Base-by-base conservation (phyloP, 2,888 invertebrate species). In the Polyploca ridens region DNA sequence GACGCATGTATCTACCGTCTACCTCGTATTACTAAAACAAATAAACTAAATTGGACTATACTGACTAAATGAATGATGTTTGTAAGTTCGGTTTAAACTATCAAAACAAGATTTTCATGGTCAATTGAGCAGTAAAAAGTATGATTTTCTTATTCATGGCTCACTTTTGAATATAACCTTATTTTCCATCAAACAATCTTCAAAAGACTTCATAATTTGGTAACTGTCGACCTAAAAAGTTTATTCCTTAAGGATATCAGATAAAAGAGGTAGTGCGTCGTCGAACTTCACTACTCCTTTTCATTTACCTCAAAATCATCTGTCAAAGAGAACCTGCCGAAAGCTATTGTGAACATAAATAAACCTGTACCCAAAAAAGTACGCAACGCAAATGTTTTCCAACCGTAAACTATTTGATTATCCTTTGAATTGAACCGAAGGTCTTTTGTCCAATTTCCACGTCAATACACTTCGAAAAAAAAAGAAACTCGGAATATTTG, bases 371-470 rank as follows among this genome's bases (percentile, higher is more conserved):
- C 74, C 69, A 73, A 70, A 76, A 78, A 81, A 76, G 80, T 77
- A 81, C 78, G 73, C 75, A 79, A 82, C 78, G 78, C 77, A 81
- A 83, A 84, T 79, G 78, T 79, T 81, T 78, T 76, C 75, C 80
- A 78, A 85, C 84, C 86, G 84, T 85, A 81, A 85, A 85, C 85
- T 86, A 88, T 88, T 87, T 86, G 87, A 88, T 88, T 88, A 88
- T 88, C 87, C 87, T 83, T 84, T 81, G 85, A 85, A 88, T 87
- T 81, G 84, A 83, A 82, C 79, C 79, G 76, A 81, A 85, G 81
- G 83, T 77, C 79, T 78, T 81, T 78, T 79, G 82, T 81, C 84
- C 87, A 77, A 77, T 84, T 85, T 87, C 79, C 83, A 83, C 83
- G 77, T 83, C 83, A 87, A 77, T 82, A 80, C 75, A 78, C 81